Evolutionary conservation across 2,113 vertebrate genomes (phyloP).

Genomic region (Coracopsis vasa): DNA sequence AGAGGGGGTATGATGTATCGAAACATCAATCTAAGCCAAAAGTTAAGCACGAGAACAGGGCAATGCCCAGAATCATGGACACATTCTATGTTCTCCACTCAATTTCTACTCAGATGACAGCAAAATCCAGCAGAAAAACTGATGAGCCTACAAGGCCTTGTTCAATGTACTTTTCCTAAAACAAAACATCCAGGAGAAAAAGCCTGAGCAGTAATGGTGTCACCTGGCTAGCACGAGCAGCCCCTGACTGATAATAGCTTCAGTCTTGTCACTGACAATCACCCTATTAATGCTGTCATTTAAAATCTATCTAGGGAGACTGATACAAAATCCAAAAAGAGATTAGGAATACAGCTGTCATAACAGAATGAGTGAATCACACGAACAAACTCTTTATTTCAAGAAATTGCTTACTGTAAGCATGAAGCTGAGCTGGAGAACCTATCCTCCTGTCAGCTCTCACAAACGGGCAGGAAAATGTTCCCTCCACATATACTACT

Average conservation of each 20-base stretch:
- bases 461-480: neutral
- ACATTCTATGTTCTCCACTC: neutral
- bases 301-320: constrained; percentile 44
- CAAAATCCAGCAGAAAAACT: neutral
- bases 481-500: neutral
- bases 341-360: constrained; percentile 56
- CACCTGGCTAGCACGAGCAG: constrained; percentile 15
- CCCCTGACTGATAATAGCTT: neutral
- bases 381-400: neutral
- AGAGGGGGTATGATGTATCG: neutral
- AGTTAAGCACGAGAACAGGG: neutral
- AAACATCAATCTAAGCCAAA: neutral
- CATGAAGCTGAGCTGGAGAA: neutral
- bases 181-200: neutral
- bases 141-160: neutral
- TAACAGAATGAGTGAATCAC: constrained; percentile 37
- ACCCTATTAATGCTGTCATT: constrained; percentile 31
- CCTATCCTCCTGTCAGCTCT: neutral
- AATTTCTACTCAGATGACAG: neutral
- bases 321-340: constrained; percentile 36
- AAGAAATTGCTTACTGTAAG: neutral
- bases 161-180: neutral
- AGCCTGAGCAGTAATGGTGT: neutral
- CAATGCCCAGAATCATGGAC: neutral
- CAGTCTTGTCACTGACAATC: constrained; percentile 32